These are phyloP conservation scores for Drosophila subsilvestris DNA, from an alignment of 2,888 invertebrate genomes.

Conservation along the genomic window DNA sequence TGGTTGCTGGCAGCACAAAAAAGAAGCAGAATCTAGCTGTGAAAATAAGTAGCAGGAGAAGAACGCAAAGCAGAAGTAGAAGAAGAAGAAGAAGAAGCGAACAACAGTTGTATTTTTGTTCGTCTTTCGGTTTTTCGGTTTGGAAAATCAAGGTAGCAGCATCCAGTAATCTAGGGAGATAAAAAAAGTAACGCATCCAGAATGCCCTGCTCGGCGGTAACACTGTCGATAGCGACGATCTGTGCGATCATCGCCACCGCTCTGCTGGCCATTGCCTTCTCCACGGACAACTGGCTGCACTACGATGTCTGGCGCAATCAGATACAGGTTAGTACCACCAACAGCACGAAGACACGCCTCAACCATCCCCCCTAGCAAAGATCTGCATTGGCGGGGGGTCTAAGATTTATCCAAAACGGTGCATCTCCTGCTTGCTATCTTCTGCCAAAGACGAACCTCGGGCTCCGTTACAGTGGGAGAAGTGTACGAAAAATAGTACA, in stretches of 20 bases:
- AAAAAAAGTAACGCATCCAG: slow-evolving; percentile 74
- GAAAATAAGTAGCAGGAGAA: slow-evolving; percentile 32
- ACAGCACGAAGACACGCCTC: neutral
- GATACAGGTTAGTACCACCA: slow-evolving; percentile 89
- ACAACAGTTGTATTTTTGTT: slow-evolving; percentile 42
- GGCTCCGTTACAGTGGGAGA: neutral
- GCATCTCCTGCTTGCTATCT: neutral
- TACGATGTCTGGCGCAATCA: slow-evolving; percentile 95
- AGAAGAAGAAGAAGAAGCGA: slow-evolving; percentile 39
- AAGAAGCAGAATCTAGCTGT: slow-evolving; percentile 59
- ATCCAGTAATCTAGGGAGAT: neutral
- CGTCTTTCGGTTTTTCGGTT: slow-evolving; percentile 23
- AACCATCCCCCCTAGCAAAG: neutral
- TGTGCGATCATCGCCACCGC: slow-evolving; percentile 97
- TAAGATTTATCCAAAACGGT: neutral
- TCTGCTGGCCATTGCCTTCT: slow-evolving; percentile 96
- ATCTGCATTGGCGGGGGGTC: slow-evolving; percentile 1
- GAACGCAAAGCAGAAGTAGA: slow-evolving; percentile 21
- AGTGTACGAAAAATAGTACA: neutral
- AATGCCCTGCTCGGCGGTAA: slow-evolving; percentile 98
- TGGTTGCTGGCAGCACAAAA: slow-evolving; percentile 25
- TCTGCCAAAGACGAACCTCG: neutral
- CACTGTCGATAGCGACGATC: slow-evolving; percentile 97
- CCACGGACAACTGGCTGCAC: slow-evolving; percentile 98
- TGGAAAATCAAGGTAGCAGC: slow-evolving; percentile 18